Evolutionary conservation across 2,797 vertebrate genomes (phyloP), one percentile per base, ranked within the genome.

Genomic region (Darevskia nairensis): DNA sequence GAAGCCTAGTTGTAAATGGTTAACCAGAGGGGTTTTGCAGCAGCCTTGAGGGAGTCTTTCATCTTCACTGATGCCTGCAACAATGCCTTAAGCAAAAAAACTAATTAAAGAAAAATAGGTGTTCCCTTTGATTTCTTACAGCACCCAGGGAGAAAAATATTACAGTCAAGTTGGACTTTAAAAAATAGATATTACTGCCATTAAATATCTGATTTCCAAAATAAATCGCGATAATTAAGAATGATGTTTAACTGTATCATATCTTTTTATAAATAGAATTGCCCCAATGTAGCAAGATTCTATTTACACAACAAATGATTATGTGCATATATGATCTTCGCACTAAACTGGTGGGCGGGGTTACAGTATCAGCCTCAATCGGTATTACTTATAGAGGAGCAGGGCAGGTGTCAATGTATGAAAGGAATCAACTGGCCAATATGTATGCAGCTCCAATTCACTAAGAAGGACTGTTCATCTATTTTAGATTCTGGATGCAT

Each of bases 51-150:
- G 91, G 93, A 92, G 61, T 94, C 41, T 95, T 89, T 94, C 94
- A 95, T 94, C 95, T 95, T 96, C 93, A 82, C 89, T 84, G 89
- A 94, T 89, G 89, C 95, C 94, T 95, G 89, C 92, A 96, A 97
- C 94, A 96, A 96, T 85, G 93, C 91, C 89, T 90, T 95, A 93
- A 96, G 95, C 95, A 86, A 93, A 91, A 91, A 55, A 90, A 7
- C 72, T 3, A 15, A 78, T 79, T 89, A 88, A 21, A 85, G 87
- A 90, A 87, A 29, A 39, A 74, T 8, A 89, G 80, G 23, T 82
- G 59, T 88, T 90, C 29, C 84, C 29, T 93, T 93, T 92, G 86
- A 90, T 89, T 94, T 90, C 59, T 82, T 84, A 25, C 6, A 84
- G 27, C 35, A 85, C 21, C 89, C 59, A 25, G 74, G 82, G n/a